Evolutionary conservation across 2,113 vertebrate species (phyloP).

Genomic region (Neolamprologus variostigma): DNA sequence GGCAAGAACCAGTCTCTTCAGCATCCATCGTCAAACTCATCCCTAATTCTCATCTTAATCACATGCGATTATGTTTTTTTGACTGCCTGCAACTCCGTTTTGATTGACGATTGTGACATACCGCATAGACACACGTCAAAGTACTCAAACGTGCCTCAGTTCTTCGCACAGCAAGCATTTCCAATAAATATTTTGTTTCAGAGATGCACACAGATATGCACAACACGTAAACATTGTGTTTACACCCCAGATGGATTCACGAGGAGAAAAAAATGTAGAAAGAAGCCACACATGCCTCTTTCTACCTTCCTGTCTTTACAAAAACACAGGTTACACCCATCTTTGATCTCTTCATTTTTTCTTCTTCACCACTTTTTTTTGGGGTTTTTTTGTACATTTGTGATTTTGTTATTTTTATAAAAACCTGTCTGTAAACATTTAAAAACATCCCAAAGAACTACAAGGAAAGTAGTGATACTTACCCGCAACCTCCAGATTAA

Average conservation of each 20-base stretch:
- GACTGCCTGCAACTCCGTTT: not conserved
- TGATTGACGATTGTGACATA: not conserved
- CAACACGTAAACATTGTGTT: not conserved
- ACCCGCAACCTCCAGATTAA: not conserved
- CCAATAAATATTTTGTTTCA: not conserved
- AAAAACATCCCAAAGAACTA: not conserved
- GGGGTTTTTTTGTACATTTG: accelerated
- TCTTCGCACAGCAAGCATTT: not conserved
- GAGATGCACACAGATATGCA: not conserved
- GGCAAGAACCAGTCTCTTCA: not conserved
- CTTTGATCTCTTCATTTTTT: not conserved
- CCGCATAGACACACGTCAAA: not conserved
- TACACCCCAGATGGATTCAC: not conserved
- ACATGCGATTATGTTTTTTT: accelerated
- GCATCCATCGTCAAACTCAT: not conserved
- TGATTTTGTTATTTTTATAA: not conserved
- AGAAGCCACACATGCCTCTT: not conserved
- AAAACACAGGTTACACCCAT: not conserved
- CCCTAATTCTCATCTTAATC: not conserved
- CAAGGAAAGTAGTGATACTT: not conserved
- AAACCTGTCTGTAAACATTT: not conserved
- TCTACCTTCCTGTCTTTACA: not conserved
- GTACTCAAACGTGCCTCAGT: not conserved
- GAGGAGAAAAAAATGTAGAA: not conserved
- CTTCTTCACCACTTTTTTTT: not conserved